Evolutionary conservation across 1,140 invertebrate genomes (phyloP), one percentile per base, ranked within the genome.

Genomic region (Zaprionus nigranus): DNA sequence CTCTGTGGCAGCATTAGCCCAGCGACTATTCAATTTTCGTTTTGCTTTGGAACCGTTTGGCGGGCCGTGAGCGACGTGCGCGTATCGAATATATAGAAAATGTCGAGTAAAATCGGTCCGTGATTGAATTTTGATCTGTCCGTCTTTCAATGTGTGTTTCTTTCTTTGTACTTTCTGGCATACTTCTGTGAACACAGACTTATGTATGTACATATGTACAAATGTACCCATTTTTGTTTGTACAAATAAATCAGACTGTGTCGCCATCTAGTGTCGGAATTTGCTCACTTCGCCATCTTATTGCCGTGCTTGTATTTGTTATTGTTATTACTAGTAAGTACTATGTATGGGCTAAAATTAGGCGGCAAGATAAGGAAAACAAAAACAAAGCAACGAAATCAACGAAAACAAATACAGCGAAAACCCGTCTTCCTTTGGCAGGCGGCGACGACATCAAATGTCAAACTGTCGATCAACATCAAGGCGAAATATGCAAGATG

Each of bases 381-480:
- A 40, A 38, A 51, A 71, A 24, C 4, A 40, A 62, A 66, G 56
- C 30, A 64, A 56, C 13, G 54, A 73, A 20, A 43, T 58, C 9
- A 67, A 46, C 38, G 20, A 56, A 38, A 58, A 59, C 7, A 64
- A 79, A 62, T 69, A 46, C 56, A 78, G 61, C 67, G 72, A 82
- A 76, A 81, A 82, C 79, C 77, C 73, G 67, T 65, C 84, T 80
- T 81, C 76, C 84, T 88, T 81, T 81, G 78, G 90, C 85, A 88
- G 78, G 51, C 81, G 73, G 81, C 85, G 75, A 90, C 85, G 85
- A 82, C 85, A 88, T 88, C 84, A 88, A 88, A 76, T 90, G 85
- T 88, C 85, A 88, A 88, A 85, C 85, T 90, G 85, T 88, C 85
- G 85, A 88, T 90, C 85, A 88, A 79, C 81, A 85, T 88, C 84